A percentile compares a stretch with the other conserved stretches of the same genome.
Conservation (phyloP, 1,140 invertebrate species). For the Cotesia chilonis region DNA sequence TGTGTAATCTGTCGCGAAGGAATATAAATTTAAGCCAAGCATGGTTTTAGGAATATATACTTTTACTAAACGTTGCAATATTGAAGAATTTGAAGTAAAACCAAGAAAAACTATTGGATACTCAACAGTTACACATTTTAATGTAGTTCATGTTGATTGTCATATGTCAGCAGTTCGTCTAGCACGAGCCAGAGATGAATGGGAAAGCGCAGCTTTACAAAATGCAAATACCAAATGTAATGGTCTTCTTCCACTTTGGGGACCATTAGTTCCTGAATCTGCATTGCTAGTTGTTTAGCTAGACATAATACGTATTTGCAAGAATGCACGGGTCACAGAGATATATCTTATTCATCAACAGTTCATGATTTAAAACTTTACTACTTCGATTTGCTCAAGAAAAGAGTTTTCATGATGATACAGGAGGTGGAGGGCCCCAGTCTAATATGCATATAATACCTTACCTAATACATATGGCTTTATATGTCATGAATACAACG, state of each 20-base stretch:
- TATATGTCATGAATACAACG: slow-evolving; percentile 95
- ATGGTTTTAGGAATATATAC: slow-evolving; percentile 96
- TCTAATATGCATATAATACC: slow-evolving; percentile 97
- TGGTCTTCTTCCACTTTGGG: slow-evolving; percentile 94
- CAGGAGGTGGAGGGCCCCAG: slow-evolving; percentile 94
- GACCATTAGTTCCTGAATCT: slow-evolving; percentile 93
- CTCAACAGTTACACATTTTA: slow-evolving; percentile 97
- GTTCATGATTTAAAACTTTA: slow-evolving; percentile 92
- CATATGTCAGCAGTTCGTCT: slow-evolving; percentile 92
- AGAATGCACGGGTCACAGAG: slow-evolving; percentile 85
- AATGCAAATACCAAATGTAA: slow-evolving; percentile 98
- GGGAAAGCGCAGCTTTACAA: slow-evolving; percentile 96
- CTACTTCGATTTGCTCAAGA: slow-evolving; percentile 91
- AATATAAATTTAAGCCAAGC: slow-evolving; percentile 91
- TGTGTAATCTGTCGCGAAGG: slow-evolving; percentile 99
- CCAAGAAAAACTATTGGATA: slow-evolving; percentile 85
- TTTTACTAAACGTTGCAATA: slow-evolving; percentile 92
- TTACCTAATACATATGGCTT: slow-evolving; percentile 92
- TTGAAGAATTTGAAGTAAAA: slow-evolving; percentile 94
- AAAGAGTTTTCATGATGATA: slow-evolving; percentile 96
- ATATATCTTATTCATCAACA: slow-evolving; percentile 87
- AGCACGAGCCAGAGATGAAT: slow-evolving; percentile 86
- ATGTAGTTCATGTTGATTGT: slow-evolving; percentile 97
- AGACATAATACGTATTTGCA: slow-evolving; percentile 87
- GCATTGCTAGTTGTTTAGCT: slow-evolving; percentile 91